These are phyloP conservation scores for Characodon lateralis DNA, from an alignment of 2,797 vertebrate genomes.

Conservation along the genomic window DNA sequence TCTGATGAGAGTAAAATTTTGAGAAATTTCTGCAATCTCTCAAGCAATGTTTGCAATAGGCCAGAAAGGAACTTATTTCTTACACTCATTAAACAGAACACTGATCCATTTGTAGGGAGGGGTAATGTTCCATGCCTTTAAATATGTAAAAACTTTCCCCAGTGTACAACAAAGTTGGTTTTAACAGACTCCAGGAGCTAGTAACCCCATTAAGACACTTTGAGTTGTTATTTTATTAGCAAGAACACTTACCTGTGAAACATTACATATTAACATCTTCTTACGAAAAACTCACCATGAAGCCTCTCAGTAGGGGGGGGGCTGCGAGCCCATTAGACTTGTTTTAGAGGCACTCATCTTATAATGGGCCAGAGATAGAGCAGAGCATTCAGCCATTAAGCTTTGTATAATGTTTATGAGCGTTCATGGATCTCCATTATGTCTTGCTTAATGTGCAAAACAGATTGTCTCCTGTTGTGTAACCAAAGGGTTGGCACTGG, in stretches of 20 bases:
- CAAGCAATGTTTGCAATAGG: neutral
- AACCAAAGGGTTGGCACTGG: conserved; percentile 63
- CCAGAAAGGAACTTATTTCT: neutral
- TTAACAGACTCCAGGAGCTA: conserved; percentile 33
- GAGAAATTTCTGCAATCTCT: neutral
- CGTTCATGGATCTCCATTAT: conserved; percentile 66
- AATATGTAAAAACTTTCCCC: conserved; percentile 5
- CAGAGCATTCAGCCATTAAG: conserved; percentile 68
- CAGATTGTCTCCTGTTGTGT: conserved; percentile 55
- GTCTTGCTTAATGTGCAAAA: conserved; percentile 70
- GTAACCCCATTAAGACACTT: conserved; percentile 41
- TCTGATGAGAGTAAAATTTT: neutral
- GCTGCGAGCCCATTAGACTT: conserved; percentile 43
- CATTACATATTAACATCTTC: conserved; percentile 16
- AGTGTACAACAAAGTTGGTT: conserved; percentile 26
- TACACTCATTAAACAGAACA: neutral
- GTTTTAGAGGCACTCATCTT: conserved; percentile 38
- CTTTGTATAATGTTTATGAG: conserved; percentile 70
- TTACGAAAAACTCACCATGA: conserved; percentile 32
- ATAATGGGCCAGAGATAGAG: conserved; percentile 62
- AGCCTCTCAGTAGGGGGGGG: conserved; percentile 34
- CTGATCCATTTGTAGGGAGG: conserved; percentile 3
- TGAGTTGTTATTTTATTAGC: conserved; percentile 26
- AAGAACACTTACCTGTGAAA: conserved; percentile 25
- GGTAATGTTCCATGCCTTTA: conserved; percentile 19